Evolutionary conservation across 1,140 invertebrate species (phyloP).

Genomic region (Cydia strobilella): DNA sequence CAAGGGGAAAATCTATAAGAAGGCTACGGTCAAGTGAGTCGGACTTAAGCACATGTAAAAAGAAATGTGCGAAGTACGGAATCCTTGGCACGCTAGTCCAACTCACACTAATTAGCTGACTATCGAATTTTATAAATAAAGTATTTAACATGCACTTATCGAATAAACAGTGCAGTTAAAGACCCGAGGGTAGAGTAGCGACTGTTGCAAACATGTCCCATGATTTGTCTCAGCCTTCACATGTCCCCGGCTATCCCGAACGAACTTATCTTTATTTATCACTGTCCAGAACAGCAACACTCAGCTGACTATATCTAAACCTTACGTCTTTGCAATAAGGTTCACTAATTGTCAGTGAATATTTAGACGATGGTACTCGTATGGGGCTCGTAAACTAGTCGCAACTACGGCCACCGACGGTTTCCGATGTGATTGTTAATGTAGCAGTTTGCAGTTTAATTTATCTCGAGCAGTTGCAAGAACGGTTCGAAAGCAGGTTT

Average conservation of each 20-base stretch:
- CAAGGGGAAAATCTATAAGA: too few relatives aligned
- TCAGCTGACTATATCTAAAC: background rate
- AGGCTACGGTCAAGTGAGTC: too few relatives aligned
- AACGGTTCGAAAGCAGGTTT: background rate
- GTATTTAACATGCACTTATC: background rate
- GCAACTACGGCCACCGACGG: background rate
- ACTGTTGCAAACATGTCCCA: background rate
- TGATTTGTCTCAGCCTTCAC: constrained; percentile 14
- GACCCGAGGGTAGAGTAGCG: background rate
- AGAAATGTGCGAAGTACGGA: too few relatives aligned
- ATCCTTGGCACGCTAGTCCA: too few relatives aligned
- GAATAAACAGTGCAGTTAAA: background rate
- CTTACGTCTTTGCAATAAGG: background rate
- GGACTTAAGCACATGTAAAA: too few relatives aligned
- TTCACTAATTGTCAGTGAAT: background rate
- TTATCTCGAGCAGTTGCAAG: background rate
- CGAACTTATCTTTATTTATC: constrained; percentile 12
- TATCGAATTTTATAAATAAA: too few relatives aligned
- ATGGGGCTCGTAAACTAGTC: background rate
- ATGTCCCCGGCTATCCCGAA: background rate
- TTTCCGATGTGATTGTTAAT: constrained; percentile 3
- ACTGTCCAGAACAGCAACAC: constrained; percentile 6
- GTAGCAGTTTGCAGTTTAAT: background rate
- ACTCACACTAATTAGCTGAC: too few relatives aligned
- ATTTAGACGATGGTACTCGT: background rate